Conservation (phyloP, 2,113 vertebrate genomes). For the Galeopterus variegatus region DNA sequence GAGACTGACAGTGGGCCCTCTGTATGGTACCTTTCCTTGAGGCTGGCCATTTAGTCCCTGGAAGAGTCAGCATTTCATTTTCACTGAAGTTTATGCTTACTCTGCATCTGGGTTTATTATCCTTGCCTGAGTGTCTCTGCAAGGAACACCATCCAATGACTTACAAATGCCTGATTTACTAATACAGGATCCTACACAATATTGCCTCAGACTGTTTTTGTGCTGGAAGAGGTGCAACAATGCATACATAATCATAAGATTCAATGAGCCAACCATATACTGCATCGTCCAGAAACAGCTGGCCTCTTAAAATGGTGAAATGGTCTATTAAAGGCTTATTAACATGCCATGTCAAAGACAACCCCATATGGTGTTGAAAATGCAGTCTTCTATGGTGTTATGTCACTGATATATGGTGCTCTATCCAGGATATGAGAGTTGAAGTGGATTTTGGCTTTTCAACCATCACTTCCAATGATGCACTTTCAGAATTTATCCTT, state of each 20-base stretch:
- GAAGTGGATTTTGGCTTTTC: not conserved
- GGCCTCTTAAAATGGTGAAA: slow-evolving; percentile 34
- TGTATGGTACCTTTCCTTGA: not conserved
- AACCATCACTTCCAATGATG: not conserved
- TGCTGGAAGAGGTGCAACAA: not conserved
- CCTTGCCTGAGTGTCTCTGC: not conserved
- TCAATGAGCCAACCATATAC: not conserved
- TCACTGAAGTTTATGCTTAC: not conserved
- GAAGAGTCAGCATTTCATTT: not conserved
- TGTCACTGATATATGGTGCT: not conserved
- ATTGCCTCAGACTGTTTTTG: not conserved
- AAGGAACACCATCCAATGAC: not conserved
- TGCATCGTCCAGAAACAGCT: not conserved
- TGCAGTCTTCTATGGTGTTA: not conserved
- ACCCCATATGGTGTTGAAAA: not conserved
- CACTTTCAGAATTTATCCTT: slow-evolving; percentile 3
- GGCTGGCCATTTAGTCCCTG: not conserved
- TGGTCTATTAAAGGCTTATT: slow-evolving; percentile 35
- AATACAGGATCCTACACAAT: not conserved
- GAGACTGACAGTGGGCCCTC: not conserved
- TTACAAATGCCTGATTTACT: not conserved
- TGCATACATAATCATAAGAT: not conserved
- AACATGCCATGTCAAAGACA: slow-evolving; percentile 35
- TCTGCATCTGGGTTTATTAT: not conserved
- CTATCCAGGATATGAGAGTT: not conserved